A percentile compares a stretch with the other conserved stretches of the same genome.
These are phyloP conservation scores for Corythornis madagascariensis DNA, from an alignment of 2,113 vertebrate species.

Conservation along the genomic window DNA sequence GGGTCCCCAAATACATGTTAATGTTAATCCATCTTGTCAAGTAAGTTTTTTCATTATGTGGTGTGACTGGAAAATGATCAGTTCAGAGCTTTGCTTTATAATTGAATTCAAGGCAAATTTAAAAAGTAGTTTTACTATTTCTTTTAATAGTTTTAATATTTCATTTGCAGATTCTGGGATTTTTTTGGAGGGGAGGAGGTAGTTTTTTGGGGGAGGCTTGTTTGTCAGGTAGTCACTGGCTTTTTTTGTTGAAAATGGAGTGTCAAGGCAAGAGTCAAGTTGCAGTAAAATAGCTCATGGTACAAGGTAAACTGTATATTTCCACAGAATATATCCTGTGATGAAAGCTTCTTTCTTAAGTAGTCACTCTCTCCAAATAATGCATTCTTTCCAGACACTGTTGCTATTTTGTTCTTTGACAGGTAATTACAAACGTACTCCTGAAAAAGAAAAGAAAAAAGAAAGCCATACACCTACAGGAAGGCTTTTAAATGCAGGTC, in stretches of 20 bases:
- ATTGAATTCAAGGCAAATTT: neutral
- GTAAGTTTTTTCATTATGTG: neutral
- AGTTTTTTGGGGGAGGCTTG: neutral
- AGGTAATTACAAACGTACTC: constrained; percentile 26
- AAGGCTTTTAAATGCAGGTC: constrained; percentile 22
- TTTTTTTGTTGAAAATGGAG: constrained; percentile 42
- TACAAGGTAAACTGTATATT: constrained; percentile 46
- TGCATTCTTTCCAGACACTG: constrained; percentile 46
- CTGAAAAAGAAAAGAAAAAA: neutral
- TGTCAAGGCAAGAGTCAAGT: constrained; percentile 9
- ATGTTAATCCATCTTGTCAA: neutral
- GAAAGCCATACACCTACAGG: neutral
- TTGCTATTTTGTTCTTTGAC: constrained; percentile 38
- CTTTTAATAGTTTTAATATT: neutral
- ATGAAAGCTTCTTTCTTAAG: constrained; percentile 57
- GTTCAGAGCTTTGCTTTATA: neutral
- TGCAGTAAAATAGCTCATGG: neutral
- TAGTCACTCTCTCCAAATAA: constrained; percentile 46
- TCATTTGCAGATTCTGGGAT: neutral
- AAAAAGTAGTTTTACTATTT: neutral
- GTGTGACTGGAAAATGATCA: neutral
- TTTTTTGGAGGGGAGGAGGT: neutral
- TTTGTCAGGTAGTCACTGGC: neutral
- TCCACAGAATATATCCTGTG: constrained; percentile 45
- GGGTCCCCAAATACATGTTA: neutral